Conservation (phyloP, 2,113 vertebrate genomes). For the Xenopus borealis region DNA sequence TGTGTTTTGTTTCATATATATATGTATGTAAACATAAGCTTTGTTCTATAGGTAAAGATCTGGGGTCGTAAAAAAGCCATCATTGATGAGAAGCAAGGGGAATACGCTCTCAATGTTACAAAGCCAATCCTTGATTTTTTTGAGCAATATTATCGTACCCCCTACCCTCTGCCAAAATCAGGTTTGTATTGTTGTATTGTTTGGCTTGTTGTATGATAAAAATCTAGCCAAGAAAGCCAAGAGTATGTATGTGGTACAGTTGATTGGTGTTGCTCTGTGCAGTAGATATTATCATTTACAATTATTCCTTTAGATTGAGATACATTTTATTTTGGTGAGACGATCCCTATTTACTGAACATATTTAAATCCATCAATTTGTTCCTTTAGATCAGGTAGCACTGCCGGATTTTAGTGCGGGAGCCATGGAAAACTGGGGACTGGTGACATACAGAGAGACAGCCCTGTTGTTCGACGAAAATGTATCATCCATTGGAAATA, state of each 20-base stretch:
- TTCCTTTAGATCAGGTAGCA: slow-evolving; percentile 79
- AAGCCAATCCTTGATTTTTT: slow-evolving; percentile 76
- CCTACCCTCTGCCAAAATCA: slow-evolving; percentile 79
- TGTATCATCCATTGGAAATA: slow-evolving; percentile 80
- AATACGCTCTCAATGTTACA: slow-evolving; percentile 67
- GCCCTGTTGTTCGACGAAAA: slow-evolving; percentile 67
- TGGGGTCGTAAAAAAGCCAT: slow-evolving; percentile 79
- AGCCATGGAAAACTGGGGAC: slow-evolving; percentile 98
- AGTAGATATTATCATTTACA: no score
- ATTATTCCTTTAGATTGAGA: no score
- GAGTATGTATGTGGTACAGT: no score
- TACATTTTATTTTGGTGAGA: no score
- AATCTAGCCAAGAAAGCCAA: no score
- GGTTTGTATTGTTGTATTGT: slow-evolving; percentile 69
- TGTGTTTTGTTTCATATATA: no score
- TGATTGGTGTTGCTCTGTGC: no score
- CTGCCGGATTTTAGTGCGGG: slow-evolving; percentile 89
- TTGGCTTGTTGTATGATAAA: no score
- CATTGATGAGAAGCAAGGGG: slow-evolving; percentile 43
- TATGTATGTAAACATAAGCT: rapidly evolving
- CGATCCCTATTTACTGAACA: no score
- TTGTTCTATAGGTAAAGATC: slow-evolving; percentile 73
- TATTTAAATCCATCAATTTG: neutral
- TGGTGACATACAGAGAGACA: slow-evolving; percentile 90
- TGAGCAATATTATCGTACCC: slow-evolving; percentile 58